Evolutionary conservation across 2,113 vertebrate species (phyloP).

Genomic region (Neoarius graeffei): DNA sequence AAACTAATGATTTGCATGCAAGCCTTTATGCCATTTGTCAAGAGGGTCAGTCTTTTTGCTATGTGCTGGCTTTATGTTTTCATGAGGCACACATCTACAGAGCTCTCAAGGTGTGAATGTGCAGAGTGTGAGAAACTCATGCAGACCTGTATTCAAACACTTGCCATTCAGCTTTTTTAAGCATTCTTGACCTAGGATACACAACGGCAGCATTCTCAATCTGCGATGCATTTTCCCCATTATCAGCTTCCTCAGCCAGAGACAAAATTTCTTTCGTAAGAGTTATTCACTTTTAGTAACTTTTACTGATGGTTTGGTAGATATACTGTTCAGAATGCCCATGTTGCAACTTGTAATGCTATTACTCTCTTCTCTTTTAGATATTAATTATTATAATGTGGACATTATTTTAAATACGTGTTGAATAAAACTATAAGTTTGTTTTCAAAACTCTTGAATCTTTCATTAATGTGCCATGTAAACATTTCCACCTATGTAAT

Average conservation of each 20-base stretch:
- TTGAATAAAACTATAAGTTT: background rate
- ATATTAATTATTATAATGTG: background rate
- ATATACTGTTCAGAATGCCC: background rate
- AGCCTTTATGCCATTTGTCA: background rate
- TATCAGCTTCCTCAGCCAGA: constrained; percentile 73
- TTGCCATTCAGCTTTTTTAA: constrained; percentile 65
- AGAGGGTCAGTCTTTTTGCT: background rate
- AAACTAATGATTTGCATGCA: background rate
- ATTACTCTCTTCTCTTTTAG: background rate
- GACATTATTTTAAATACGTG: background rate
- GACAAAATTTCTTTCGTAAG: constrained; percentile 13
- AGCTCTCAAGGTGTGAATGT: constrained; percentile 8
- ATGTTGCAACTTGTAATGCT: background rate
- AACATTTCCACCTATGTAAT: background rate
- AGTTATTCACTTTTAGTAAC: constrained; percentile 37
- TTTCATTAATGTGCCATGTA: background rate
- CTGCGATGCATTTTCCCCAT: constrained; percentile 73
- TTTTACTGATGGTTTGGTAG: background rate
- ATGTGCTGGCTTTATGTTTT: background rate
- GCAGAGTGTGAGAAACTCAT: constrained; percentile 2
- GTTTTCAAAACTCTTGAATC: too few relatives aligned
- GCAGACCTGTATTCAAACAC: constrained; percentile 52
- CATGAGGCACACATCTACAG: background rate
- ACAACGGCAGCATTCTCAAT: constrained; percentile 51
- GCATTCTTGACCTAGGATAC: constrained; percentile 58